Evolutionary conservation across 2,888 invertebrate genomes (phyloP).

Genomic region (Dasysyrphus tricinctus): DNA sequence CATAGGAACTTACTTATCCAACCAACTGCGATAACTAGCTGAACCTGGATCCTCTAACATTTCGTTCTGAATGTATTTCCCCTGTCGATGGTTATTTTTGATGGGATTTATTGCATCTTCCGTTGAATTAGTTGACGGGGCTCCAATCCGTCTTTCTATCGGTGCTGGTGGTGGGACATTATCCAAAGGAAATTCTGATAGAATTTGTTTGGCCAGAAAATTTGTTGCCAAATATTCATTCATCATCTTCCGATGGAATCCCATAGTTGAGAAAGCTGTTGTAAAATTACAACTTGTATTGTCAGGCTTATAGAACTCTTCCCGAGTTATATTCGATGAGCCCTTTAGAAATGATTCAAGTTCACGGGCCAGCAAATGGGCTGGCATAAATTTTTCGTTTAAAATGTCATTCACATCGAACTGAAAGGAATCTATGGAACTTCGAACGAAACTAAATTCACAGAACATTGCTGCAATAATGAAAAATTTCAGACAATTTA

Average conservation of each 20-base stretch:
- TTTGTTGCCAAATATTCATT: slow-evolving; percentile 91
- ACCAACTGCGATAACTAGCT: slow-evolving; percentile 89
- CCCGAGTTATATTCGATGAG: slow-evolving; percentile 75
- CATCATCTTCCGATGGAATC: slow-evolving; percentile 90
- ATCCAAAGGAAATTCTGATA: slow-evolving; percentile 85
- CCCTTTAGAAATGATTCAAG: slow-evolving; percentile 73
- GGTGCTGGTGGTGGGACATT: slow-evolving; percentile 8
- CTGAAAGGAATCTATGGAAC: slow-evolving; percentile 66
- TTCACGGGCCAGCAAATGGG: slow-evolving; percentile 85
- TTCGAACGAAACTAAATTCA: not conserved
- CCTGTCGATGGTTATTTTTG: slow-evolving; percentile 72
- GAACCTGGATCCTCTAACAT: slow-evolving; percentile 89
- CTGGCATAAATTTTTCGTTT: slow-evolving; percentile 88
- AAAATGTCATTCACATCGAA: slow-evolving; percentile 88
- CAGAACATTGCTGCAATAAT: not conserved
- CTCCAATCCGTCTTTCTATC: slow-evolving; percentile 75
- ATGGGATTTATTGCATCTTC: not conserved
- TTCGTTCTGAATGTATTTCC: slow-evolving; percentile 83
- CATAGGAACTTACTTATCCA: slow-evolving; percentile 86
- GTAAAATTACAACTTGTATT: slow-evolving; percentile 84
- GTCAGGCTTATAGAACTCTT: slow-evolving; percentile 62
- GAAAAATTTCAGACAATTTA: not conserved
- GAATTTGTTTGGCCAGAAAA: slow-evolving; percentile 89
- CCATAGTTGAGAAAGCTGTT: slow-evolving; percentile 87
- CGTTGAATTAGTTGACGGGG: slow-evolving; percentile 32